Conservation (phyloP, 1,140 invertebrate genomes). For the Penaeus chinensis region DNA sequence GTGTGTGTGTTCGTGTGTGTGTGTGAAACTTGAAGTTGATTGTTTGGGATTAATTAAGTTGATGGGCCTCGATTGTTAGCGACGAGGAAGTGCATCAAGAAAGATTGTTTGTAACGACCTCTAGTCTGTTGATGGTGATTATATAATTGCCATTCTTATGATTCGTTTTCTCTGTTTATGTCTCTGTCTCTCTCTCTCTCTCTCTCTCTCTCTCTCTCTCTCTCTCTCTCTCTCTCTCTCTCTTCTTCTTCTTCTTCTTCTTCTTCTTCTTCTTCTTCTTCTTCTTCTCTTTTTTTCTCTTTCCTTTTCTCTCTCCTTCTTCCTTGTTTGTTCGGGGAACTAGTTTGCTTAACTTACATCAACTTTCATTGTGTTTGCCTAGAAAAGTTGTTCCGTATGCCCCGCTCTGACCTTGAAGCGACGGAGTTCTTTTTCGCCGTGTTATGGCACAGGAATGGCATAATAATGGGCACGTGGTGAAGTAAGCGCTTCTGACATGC, state of each 20-base stretch:
- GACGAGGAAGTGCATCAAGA: no score
- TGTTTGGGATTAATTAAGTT: not conserved
- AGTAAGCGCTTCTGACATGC: no score
- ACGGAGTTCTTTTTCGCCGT: no score
- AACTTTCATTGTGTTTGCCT: not conserved
- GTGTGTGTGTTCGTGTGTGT: not conserved
- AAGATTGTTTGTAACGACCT: no score
- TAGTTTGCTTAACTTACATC: no score
- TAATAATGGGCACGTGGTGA: no score
- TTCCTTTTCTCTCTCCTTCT: not conserved
- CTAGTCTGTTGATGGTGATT: no score
- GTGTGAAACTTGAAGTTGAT: not conserved
- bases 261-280: not conserved
- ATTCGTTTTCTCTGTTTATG: not conserved
- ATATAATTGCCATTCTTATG: no score
- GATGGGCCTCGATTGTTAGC: no score
- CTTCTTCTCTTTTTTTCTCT: not conserved
- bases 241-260: not conserved
- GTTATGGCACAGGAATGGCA: no score
- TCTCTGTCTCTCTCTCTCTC: constrained; percentile 1
- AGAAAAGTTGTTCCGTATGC: not conserved
- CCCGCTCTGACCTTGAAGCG: no score
- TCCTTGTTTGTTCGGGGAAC: not conserved
- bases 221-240: constrained; percentile 17
- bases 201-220: constrained; percentile 9